Percentiles rank a stretch among this genome's conserved stretches.
phyloP scores from a whole-genome alignment of 2,888 invertebrate genomes.

The Bugula neritina region DNA sequence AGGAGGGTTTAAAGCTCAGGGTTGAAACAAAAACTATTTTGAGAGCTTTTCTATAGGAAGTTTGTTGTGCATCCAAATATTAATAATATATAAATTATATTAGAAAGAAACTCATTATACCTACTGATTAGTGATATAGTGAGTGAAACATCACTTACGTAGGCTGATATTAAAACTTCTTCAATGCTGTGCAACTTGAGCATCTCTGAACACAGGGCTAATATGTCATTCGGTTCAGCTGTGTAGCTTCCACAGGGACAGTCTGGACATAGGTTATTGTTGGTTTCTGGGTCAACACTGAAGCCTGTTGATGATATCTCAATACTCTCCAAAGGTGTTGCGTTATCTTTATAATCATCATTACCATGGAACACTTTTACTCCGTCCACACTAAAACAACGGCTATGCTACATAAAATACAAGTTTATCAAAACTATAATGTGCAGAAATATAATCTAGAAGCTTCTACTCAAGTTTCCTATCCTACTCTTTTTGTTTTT shows the following conservation, averaged over 20 bases:
- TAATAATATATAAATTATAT: too few species aligned
- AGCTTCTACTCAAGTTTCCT: background rate
- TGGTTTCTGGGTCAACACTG: background rate
- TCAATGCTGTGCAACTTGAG: background rate
- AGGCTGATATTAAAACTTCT: background rate
- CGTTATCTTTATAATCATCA: background rate
- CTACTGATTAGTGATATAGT: too few species aligned
- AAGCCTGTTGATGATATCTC: too few species aligned
- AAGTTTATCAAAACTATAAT: too few species aligned
- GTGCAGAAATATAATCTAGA: background rate
- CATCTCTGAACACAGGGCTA: constrained; percentile 17
- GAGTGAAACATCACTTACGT: constrained; percentile 19
- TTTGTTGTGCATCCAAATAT: too few species aligned
- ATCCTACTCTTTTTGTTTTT: background rate
- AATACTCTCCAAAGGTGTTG: background rate
- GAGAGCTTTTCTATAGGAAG: too few species aligned
- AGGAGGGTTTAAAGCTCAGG: too few species aligned
- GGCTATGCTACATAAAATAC: too few species aligned
- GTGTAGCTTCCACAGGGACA: constrained; percentile 22
- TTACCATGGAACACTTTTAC: background rate
- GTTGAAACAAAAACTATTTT: too few species aligned
- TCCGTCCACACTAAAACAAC: constrained; percentile 12
- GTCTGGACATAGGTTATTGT: constrained; percentile 7
- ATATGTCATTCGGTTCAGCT: background rate
- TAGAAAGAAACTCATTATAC: too few species aligned